Base-by-base conservation (phyloP, 2,888 invertebrate species). In the Hemithea aestivaria region DNA sequence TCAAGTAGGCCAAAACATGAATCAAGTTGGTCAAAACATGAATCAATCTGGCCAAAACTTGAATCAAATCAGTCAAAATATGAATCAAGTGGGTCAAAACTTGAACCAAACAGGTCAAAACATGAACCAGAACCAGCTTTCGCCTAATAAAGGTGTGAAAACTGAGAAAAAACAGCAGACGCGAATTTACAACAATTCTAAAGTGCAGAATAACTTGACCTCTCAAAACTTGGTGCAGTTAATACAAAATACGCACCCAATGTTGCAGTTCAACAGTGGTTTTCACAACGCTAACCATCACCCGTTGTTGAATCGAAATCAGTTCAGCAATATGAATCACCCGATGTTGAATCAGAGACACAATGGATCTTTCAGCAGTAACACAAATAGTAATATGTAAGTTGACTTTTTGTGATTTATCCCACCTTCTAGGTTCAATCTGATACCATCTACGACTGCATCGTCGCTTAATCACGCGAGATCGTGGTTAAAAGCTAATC, bases 191-290 rank as follows among this genome's bases (percentile, higher is more conserved):
- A 76, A 71, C 21, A 82, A 78, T n/a, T 43, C 50, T 0, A 51
- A 51, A 31, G 69, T 73, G 0, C 66, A 72, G 31, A 57, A 57
- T 12, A 66, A 64, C 12, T 45, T 66, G 39, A 58, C 66, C 0
- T 80, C 83, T 0, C 80, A 83, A 43, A 84, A 80, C 33, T 38
- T 88, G 12, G 87, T 87, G 0, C 87, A 87, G 26, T 26, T 81
- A 0, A 79, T 88, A 10, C 87, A 87, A 51, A 82, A 77, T 27
- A 84, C 87, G 0, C 87, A 88, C 50, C 87, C 87, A 0, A 84
- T 87, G 78, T 27, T 87, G 32, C 78, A 83, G 12, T 70, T 67
- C 7, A 74, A 73, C 12, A 79, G 73, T 39, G 78, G 80, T 35
- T 79, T 64, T 25, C 81, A 84, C 9, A 87, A 87, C n/a, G 83